Evolutionary conservation across 2,797 vertebrate species (phyloP).

Genomic region (Crenuchus spilurus): DNA sequence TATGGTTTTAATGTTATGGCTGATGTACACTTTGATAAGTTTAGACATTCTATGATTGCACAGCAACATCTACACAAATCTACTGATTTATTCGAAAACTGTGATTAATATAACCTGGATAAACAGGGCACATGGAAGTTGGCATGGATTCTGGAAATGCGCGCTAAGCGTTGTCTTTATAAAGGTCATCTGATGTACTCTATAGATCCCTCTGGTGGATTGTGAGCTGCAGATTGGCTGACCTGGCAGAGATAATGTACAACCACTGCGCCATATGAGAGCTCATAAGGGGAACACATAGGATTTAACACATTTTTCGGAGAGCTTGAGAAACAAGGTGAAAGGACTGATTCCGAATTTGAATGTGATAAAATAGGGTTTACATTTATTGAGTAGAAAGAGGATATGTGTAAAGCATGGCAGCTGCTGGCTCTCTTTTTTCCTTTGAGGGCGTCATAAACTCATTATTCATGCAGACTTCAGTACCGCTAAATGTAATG

Average conservation of each 20-base stretch:
- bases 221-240: not conserved
- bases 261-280: too few relatives aligned
- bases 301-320: not conserved
- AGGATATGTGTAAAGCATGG: not conserved
- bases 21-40: too few relatives aligned
- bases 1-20: too few relatives aligned
- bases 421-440: not conserved
- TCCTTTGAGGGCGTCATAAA: not conserved
- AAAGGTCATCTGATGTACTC: not conserved
- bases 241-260: not conserved
- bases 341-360: not conserved
- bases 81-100: not conserved
- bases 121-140: not conserved
- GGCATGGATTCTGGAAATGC: not conserved
- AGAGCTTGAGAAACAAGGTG: not conserved
- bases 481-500: not conserved
- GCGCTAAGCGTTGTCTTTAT: not conserved
- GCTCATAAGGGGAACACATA: not conserved
- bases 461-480: slow-evolving; percentile 12
- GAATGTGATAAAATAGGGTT: slow-evolving; percentile 13
- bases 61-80: too few relatives aligned
- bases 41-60: too few relatives aligned
- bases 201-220: not conserved
- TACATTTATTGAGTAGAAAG: slow-evolving; percentile 6
- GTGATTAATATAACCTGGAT: too few relatives aligned